phyloP scores from a whole-genome alignment of 2,888 invertebrate genomes.

The Drosophila anceps region DNA sequence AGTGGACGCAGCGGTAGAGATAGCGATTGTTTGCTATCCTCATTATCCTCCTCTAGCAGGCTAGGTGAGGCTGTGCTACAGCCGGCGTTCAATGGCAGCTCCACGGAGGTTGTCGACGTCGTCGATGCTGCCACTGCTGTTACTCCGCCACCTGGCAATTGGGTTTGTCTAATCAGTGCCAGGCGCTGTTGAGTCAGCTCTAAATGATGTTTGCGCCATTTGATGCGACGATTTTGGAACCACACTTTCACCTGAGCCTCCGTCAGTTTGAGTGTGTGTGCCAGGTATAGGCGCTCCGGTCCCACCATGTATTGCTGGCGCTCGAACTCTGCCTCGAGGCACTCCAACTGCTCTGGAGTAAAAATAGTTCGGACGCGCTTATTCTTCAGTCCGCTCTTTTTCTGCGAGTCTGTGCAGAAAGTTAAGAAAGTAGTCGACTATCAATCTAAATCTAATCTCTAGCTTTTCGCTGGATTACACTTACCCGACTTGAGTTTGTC shows the following conservation, averaged over 20 bases:
- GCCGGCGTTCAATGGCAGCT: conserved; percentile 41
- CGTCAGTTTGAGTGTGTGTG: conserved; percentile 86
- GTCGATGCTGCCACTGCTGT: conserved; percentile 24
- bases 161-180: conserved; percentile 86
- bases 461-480: not conserved
- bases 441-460: not conserved
- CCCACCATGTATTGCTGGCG: conserved; percentile 99
- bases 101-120: conserved; percentile 33
- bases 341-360: conserved; percentile 97
- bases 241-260: conserved; percentile 92
- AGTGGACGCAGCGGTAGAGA: conserved; percentile 65
- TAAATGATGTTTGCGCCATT: conserved; percentile 97
- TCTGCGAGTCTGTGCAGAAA: conserved; percentile 82
- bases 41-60: conserved; percentile 75
- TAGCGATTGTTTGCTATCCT: conserved; percentile 78
- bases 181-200: conserved; percentile 95
- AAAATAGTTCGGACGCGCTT: conserved; percentile 98
- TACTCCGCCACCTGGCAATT: conserved; percentile 68
- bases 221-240: conserved; percentile 96
- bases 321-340: conserved; percentile 97
- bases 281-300: conserved; percentile 96
- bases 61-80: conserved; percentile 66
- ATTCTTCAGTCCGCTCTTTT: conserved; percentile 87
- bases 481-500: conserved; percentile 84
- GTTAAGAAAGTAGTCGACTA: not conserved